These are phyloP conservation scores for human DNA, from an alignment of 2,113 vertebrate genomes.

Conservation along the genomic window DNA sequence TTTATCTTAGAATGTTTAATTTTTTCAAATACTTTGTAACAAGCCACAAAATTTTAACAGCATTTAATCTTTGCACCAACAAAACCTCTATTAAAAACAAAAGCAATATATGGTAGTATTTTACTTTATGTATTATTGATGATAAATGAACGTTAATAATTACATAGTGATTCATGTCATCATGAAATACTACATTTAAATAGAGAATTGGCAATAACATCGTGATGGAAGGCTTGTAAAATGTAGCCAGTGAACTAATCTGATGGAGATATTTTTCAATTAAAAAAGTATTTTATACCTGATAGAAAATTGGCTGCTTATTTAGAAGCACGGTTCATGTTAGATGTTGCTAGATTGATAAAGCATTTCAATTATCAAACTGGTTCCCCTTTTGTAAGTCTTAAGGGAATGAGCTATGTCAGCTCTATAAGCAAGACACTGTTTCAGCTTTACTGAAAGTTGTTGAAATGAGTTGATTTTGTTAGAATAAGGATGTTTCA, in stretches of 20 bases:
- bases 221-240: neutral
- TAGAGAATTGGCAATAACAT: neutral
- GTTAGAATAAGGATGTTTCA: neutral
- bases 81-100: neutral
- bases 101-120: neutral
- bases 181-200: conserved; percentile 20
- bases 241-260: neutral
- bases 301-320: neutral
- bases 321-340: neutral
- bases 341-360: neutral
- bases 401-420: neutral
- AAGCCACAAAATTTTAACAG: neutral
- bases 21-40: neutral
- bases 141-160: neutral
- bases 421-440: neutral
- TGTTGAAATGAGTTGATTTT: neutral
- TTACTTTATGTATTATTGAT: conserved; percentile 40
- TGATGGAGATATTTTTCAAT: neutral
- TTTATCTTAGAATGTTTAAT: neutral
- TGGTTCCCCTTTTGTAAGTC: neutral
- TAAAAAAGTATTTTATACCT: neutral
- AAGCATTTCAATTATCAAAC: neutral
- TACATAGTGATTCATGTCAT: neutral
- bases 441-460: neutral
- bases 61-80: neutral